These are phyloP conservation scores for Girardinichthys multiradiatus DNA, from an alignment of 2,113 vertebrate genomes.

Conservation along the genomic window DNA sequence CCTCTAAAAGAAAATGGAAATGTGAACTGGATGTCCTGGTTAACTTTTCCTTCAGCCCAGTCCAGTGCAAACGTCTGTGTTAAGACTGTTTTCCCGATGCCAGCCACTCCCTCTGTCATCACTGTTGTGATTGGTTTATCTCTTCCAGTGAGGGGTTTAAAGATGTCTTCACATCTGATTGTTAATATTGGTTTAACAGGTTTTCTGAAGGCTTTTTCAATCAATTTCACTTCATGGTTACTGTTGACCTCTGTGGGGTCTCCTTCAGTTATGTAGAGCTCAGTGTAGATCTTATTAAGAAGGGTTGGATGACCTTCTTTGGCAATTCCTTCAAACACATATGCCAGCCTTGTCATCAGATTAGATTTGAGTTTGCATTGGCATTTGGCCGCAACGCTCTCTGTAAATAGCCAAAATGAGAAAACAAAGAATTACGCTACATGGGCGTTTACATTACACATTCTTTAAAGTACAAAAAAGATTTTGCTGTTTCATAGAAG, in stretches of 20 bases:
- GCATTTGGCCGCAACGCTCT: not conserved
- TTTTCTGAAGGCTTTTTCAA: slow-evolving; percentile 30
- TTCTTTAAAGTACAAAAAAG: too few relatives aligned
- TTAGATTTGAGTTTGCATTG: not conserved
- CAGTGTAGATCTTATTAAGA: slow-evolving; percentile 58
- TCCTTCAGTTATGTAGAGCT: slow-evolving; percentile 47
- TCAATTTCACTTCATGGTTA: slow-evolving; percentile 57
- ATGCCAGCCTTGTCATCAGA: slow-evolving; percentile 23
- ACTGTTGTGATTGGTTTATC: slow-evolving; percentile 16
- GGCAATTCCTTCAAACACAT: slow-evolving; percentile 35
- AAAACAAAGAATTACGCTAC: too few relatives aligned
- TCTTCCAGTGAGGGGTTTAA: not conserved
- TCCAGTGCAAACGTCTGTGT: slow-evolving; percentile 30
- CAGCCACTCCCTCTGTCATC: slow-evolving; percentile 32
- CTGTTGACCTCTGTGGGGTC: slow-evolving; percentile 7
- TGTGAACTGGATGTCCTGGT: slow-evolving; percentile 36
- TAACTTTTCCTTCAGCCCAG: slow-evolving; percentile 30
- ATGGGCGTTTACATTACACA: too few relatives aligned
- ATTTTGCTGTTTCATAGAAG: too few relatives aligned
- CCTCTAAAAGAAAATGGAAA: slow-evolving; percentile 29
- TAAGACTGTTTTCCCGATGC: slow-evolving; percentile 44
- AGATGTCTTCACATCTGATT: slow-evolving; percentile 14
- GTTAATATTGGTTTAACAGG: not conserved
- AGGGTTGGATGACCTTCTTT: slow-evolving; percentile 14
- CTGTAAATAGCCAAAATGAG: too few relatives aligned